Evolutionary conservation across 64 coral and sea anemone genomes (phyloP).

Genomic region (Actinia tenebrosa): DNA sequence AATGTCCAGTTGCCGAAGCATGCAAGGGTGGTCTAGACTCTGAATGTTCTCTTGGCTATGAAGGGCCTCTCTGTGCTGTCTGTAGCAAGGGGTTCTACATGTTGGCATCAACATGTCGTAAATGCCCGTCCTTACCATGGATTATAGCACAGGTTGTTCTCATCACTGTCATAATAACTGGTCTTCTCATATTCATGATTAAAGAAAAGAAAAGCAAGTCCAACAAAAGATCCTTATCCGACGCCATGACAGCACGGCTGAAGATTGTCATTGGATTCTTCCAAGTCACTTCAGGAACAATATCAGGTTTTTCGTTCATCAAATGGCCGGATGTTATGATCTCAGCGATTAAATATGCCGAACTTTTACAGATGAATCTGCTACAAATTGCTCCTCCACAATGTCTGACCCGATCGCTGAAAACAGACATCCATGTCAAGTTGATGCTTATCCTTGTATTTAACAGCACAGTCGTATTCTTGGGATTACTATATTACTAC

Average conservation of each 20-base stretch:
- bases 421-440: no score
- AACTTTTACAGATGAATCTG: slow-evolving; percentile 47
- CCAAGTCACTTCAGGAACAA: slow-evolving; percentile 48
- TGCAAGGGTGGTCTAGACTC: slow-evolving; percentile 44
- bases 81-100: slow-evolving; percentile 42
- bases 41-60: slow-evolving; percentile 30
- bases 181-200: not conserved
- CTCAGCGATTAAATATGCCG: slow-evolving; percentile 1
- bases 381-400: slow-evolving; percentile 40
- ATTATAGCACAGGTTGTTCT: slow-evolving; percentile 28
- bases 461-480: slow-evolving; percentile 32
- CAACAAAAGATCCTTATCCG: not conserved
- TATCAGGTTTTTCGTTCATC: slow-evolving; percentile 39
- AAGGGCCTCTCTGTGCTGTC: slow-evolving; percentile 46
- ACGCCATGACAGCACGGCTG: slow-evolving; percentile 23
- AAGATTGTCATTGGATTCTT: slow-evolving; percentile 34
- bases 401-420: slow-evolving; percentile 7
- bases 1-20: slow-evolving; percentile 22
- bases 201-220: not conserved
- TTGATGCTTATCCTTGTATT: slow-evolving; percentile 26
- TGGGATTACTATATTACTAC: slow-evolving; percentile 1
- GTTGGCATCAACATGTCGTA: slow-evolving; percentile 23
- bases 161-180: not conserved
- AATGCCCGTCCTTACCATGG: slow-evolving; percentile 31
- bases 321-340: slow-evolving; percentile 36